These are phyloP conservation scores for Alexandromys fortis DNA, from an alignment of 2,113 vertebrate species.

Conservation along the genomic window DNA sequence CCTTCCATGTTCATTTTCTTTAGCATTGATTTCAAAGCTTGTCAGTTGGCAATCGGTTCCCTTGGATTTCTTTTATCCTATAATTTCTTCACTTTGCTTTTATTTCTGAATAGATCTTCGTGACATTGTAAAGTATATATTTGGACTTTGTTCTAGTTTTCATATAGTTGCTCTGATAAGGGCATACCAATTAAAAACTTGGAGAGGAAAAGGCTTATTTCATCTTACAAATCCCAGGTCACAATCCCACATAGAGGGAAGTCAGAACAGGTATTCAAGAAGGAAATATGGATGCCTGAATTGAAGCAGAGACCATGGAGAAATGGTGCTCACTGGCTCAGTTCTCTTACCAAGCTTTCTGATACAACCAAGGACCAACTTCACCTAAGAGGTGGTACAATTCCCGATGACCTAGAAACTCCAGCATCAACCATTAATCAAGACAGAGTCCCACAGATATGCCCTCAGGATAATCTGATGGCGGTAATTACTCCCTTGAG, in stretches of 20 bases:
- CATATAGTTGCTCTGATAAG: neutral
- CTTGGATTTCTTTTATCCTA: conserved; percentile 45
- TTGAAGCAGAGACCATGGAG: neutral
- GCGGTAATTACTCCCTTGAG: neutral
- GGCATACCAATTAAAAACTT: neutral
- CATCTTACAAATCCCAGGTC: neutral
- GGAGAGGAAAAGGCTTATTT: neutral
- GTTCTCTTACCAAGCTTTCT: neutral
- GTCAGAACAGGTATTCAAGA: neutral
- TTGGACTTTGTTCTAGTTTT: neutral
- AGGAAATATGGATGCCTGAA: neutral
- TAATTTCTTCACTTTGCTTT: conserved; percentile 51
- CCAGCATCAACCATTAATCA: neutral
- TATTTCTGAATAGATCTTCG: neutral
- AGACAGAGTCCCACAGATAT: no score
- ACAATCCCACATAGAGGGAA: neutral
- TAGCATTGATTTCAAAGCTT: neutral
- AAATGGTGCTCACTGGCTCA: neutral
- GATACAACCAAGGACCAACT: neutral
- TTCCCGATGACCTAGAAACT: neutral
- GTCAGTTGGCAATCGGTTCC: neutral
- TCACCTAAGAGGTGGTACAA: neutral
- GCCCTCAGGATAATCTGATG: neutral
- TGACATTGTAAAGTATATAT: neutral
- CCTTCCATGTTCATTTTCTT: neutral